phyloP scores from a whole-genome alignment of 2,113 vertebrate species.

The Ceyx cyanopectus region DNA sequence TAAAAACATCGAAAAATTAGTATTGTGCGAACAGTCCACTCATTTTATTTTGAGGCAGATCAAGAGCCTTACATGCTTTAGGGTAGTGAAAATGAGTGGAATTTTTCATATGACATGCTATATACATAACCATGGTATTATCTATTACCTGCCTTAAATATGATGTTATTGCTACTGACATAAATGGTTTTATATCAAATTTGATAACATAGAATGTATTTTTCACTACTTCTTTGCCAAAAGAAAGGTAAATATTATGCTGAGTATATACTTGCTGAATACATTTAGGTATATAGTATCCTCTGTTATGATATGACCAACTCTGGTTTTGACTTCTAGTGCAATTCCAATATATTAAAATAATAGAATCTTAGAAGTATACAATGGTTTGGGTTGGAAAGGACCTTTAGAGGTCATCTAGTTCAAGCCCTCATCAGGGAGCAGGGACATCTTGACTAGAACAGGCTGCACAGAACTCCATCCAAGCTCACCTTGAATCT shows the following conservation, averaged over 20 bases:
- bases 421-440: too few species aligned
- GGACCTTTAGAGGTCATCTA: too few species aligned
- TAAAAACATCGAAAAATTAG: background rate
- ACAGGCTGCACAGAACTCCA: too few species aligned
- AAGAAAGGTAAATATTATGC: background rate
- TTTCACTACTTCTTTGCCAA: background rate
- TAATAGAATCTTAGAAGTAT: background rate
- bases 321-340: background rate
- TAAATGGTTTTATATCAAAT: fast-evolving
- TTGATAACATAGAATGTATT: background rate
- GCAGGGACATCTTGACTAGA: too few species aligned
- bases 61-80: background rate
- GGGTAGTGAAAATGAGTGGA: background rate
- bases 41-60: background rate
- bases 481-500: too few species aligned
- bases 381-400: background rate
- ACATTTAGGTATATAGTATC: background rate
- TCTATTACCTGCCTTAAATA: background rate
- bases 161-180: background rate
- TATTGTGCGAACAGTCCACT: background rate
- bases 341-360: background rate
- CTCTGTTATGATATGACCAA: background rate
- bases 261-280: background rate
- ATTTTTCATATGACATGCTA: background rate
- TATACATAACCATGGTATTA: background rate